Conservation (phyloP, 2,797 vertebrate genomes). For the Anguilla marmorata region DNA sequence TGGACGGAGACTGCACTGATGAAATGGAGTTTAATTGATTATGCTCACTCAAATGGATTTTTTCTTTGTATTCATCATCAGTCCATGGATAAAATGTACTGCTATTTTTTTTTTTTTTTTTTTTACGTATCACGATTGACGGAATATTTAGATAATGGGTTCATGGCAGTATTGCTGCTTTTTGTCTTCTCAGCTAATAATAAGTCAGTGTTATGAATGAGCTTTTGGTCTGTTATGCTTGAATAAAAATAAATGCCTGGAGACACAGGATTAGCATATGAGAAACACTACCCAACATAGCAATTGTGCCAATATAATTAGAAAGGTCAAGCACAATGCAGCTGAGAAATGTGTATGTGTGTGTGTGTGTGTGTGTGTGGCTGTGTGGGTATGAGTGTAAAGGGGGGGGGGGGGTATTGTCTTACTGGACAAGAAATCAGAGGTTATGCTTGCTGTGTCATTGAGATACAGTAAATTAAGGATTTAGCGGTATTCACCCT, state of each 20-base stretch:
- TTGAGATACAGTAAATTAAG: slow-evolving; percentile 9
- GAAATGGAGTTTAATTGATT: slow-evolving; percentile 17
- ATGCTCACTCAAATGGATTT: slow-evolving; percentile 17
- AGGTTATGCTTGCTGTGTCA: not conserved
- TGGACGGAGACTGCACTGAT: not conserved
- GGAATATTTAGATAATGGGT: slow-evolving; percentile 3
- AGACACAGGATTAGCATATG: slow-evolving; percentile 18
- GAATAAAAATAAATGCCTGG: slow-evolving; percentile 18
- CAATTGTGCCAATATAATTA: not conserved
- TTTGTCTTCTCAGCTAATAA: slow-evolving; percentile 15
- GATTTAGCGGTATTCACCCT: slow-evolving; percentile 8
- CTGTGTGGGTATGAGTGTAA: not conserved
- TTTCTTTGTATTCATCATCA: not conserved
- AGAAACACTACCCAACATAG: slow-evolving; percentile 8
- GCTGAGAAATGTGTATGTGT: not conserved
- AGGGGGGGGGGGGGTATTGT: not conserved
- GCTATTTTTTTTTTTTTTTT: not conserved
- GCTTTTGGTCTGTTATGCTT: slow-evolving; percentile 4
- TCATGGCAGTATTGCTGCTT: not conserved
- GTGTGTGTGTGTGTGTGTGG: not conserved
- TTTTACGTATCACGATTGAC: not conserved
- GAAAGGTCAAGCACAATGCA: not conserved
- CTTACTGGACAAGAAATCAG: not conserved
- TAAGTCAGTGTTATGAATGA: not conserved
- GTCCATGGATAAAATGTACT: not conserved